A percentile compares a stretch with the other conserved stretches of the same genome.
Conservation (phyloP, 2,113 vertebrate genomes). For the Antechinus stuartii region DNA sequence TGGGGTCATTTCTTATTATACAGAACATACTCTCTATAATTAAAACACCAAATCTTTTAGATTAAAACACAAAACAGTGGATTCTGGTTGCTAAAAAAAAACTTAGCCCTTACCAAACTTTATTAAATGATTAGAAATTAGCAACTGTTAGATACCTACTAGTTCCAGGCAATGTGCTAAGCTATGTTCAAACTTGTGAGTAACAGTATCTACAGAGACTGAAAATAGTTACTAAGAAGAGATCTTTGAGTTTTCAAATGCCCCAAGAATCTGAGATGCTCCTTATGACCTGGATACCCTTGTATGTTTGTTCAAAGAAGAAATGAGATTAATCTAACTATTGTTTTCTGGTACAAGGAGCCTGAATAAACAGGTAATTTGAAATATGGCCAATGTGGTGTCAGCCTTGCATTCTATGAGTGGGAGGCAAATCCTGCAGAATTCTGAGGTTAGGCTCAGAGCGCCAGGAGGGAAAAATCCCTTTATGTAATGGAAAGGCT, state of each 20-base stretch:
- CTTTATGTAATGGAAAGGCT: not conserved
- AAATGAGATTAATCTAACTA: conserved; percentile 51
- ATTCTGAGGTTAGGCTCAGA: conserved; percentile 24
- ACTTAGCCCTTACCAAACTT: not conserved
- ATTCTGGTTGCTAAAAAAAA: not conserved
- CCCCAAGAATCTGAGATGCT: conserved; percentile 25
- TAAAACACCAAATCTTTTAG: not conserved
- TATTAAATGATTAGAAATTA: not conserved
- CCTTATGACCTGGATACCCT: conserved; percentile 27
- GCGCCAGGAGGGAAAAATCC: conserved; percentile 29
- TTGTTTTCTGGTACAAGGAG: conserved; percentile 28
- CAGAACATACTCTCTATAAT: not conserved
- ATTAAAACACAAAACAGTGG: not conserved
- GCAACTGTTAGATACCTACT: not conserved
- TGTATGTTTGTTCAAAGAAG: conserved; percentile 46
- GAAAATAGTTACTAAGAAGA: not conserved
- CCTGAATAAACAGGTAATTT: conserved; percentile 51
- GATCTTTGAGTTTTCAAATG: conserved; percentile 38
- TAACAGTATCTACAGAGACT: not conserved
- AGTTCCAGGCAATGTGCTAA: not conserved
- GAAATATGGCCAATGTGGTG: not conserved
- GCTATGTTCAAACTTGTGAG: not conserved
- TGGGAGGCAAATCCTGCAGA: conserved; percentile 27
- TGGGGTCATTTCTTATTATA: not conserved
- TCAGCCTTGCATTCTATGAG: not conserved